Evolutionary conservation across 2,797 vertebrate species (phyloP).

Genomic region (Sebastes ruberrimus): DNA sequence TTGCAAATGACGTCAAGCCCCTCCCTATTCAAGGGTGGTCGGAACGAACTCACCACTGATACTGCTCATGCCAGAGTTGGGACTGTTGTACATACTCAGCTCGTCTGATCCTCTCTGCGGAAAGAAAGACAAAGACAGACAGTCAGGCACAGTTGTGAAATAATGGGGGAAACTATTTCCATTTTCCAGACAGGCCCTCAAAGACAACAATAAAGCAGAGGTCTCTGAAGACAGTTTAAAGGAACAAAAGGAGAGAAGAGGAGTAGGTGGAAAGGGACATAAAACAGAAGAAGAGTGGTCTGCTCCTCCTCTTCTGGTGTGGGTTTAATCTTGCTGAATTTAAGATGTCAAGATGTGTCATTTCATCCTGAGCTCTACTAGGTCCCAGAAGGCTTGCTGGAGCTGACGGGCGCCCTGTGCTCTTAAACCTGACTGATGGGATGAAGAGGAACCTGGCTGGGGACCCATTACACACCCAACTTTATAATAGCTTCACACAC

Average conservation of each 20-base stretch:
- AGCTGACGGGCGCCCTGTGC: constrained; percentile 53
- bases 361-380: constrained; percentile 69
- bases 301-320: constrained; percentile 52
- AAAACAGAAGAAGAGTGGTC: constrained; percentile 45
- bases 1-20: constrained; percentile 23
- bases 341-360: constrained; percentile 80
- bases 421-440: constrained; percentile 82
- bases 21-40: constrained; percentile 33
- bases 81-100: constrained; percentile 96
- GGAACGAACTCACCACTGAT: constrained; percentile 91
- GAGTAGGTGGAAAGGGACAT: constrained; percentile 41
- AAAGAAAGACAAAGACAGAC: constrained; percentile 12
- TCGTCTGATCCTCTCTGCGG: constrained; percentile 96
- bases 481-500: constrained; percentile 70
- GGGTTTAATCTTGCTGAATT: constrained; percentile 80
- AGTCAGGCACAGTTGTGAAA: constrained; percentile 23
- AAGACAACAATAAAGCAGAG: constrained; percentile 57
- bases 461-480: constrained; percentile 74
- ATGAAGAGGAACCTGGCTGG: constrained; percentile 63
- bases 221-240: constrained; percentile 66
- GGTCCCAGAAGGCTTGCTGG: constrained; percentile 62
- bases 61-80: constrained; percentile 94
- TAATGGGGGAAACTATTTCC: constrained; percentile 41
- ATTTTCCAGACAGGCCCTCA: constrained; percentile 47
- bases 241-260: constrained; percentile 4